Conservation (phyloP, 1,140 invertebrate genomes). For the Thaumetopoea pityocampa region DNA sequence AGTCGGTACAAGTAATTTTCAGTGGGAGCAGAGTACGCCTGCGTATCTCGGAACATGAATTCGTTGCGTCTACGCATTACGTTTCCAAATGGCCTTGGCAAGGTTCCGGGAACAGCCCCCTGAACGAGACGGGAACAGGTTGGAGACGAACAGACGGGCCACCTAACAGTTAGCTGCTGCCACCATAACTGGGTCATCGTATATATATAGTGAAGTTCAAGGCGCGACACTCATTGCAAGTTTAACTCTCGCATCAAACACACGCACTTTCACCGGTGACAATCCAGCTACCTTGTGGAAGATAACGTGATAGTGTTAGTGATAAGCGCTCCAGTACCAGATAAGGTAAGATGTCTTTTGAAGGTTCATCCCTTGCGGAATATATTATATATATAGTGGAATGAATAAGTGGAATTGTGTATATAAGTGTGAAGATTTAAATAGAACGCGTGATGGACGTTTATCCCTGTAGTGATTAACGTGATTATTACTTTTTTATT, state of each 20-base stretch:
- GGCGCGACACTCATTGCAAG: conserved; percentile 67
- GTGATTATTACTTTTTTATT: conserved; percentile 12
- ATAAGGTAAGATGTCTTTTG: conserved; percentile 55
- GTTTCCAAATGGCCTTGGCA: conserved; percentile 47
- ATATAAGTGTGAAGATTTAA: conserved; percentile 8
- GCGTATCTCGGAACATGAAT: conserved; percentile 2
- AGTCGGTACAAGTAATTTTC: not conserved
- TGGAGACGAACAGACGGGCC: conserved; percentile 45
- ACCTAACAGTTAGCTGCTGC: conserved; percentile 60
- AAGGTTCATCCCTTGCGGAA: conserved; percentile 18
- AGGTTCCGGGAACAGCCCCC: conserved; percentile 34
- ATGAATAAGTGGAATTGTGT: not conserved
- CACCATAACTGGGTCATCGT: conserved; percentile 66
- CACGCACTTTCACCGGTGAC: conserved; percentile 71
- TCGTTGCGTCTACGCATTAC: too few species aligned
- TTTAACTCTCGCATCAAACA: conserved; percentile 57
- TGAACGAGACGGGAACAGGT: conserved; percentile 60
- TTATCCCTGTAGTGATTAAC: conserved; percentile 8
- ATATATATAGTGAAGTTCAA: conserved; percentile 74
- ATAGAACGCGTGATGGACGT: conserved; percentile 30
- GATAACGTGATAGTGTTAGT: conserved; percentile 67
- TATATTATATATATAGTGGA: not conserved
- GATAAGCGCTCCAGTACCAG: conserved; percentile 40
- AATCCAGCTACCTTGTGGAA: conserved; percentile 47
- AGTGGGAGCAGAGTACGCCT: conserved; percentile 10